Evolutionary conservation across 2,797 vertebrate species (phyloP).

Genomic region (Masticophis lateralis): DNA sequence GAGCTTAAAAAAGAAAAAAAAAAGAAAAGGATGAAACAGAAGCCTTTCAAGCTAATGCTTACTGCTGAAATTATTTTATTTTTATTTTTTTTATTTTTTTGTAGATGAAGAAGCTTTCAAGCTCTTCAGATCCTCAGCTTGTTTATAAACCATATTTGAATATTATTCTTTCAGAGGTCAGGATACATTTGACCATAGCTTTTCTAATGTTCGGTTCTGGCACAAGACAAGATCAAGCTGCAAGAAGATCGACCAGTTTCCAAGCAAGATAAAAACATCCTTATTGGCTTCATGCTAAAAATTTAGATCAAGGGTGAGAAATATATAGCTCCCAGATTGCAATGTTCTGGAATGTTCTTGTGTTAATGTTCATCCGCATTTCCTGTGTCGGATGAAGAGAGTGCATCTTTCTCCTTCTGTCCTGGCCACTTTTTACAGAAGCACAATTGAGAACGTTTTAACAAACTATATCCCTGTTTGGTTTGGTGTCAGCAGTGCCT

Average conservation of each 20-base stretch:
- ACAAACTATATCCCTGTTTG: too few relatives aligned
- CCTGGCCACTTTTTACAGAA: too few relatives aligned
- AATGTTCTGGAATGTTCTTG: not conserved
- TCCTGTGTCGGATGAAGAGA: too few relatives aligned
- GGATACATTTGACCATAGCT: not conserved
- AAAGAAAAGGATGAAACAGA: conserved; percentile 26
- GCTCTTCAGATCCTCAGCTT: not conserved
- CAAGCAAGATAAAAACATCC: not conserved
- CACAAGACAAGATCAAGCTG: not conserved
- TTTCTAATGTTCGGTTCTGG: not conserved
- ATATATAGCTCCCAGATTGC: not conserved
- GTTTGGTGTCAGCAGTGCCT: too few relatives aligned
- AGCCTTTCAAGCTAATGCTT: conserved; percentile 38
- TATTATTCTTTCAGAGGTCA: not conserved
- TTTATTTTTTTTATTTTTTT: not conserved
- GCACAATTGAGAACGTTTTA: too few relatives aligned
- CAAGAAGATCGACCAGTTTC: not conserved
- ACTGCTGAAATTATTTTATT: not conserved
- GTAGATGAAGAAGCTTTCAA: not conserved
- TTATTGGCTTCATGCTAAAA: not conserved
- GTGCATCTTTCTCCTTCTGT: too few relatives aligned
- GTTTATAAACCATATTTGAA: not conserved
- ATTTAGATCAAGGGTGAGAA: not conserved
- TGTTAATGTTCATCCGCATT: not conserved
- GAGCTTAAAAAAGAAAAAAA: not conserved